These are phyloP conservation scores for Gastracanthus pulcherrimus DNA, from an alignment of 2,888 invertebrate species.

Conservation along the genomic window DNA sequence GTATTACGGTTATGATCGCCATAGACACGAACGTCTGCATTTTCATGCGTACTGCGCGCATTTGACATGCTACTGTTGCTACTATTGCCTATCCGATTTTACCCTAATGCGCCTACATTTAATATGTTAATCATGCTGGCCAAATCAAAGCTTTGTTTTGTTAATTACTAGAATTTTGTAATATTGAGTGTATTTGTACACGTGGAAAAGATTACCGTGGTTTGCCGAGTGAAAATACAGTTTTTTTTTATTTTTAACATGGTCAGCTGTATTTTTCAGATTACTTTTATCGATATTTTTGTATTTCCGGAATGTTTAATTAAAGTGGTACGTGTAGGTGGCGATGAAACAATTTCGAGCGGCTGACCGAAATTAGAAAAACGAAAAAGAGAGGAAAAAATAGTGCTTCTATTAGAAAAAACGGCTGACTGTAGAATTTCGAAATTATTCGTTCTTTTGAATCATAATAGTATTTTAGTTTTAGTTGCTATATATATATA, in stretches of 20 bases:
- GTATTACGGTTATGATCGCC: constrained; percentile 47
- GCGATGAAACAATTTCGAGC: background rate
- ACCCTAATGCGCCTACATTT: constrained; percentile 10
- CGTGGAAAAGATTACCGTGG: background rate
- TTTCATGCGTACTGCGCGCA: background rate
- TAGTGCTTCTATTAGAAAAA: background rate
- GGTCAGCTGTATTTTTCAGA: too few species aligned
- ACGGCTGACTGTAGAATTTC: background rate
- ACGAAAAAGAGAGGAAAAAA: background rate
- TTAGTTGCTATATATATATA: background rate
- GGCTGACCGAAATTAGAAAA: background rate
- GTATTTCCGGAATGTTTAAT: background rate
- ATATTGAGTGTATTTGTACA: background rate
- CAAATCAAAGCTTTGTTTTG: background rate
- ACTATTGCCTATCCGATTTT: too few species aligned
- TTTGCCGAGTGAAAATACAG: too few species aligned
- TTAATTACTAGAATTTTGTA: background rate
- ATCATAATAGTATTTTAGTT: background rate
- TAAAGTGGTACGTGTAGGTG: background rate
- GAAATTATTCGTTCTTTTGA: background rate
- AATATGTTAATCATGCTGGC: constrained; percentile 10
- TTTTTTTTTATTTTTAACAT: background rate
- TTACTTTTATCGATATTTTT: background rate
- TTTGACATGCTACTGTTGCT: too few species aligned
- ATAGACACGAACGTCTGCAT: constrained; percentile 37